These are phyloP conservation scores for Protosalanx chinensis DNA, from an alignment of 2,797 vertebrate genomes.

Conservation along the genomic window DNA sequence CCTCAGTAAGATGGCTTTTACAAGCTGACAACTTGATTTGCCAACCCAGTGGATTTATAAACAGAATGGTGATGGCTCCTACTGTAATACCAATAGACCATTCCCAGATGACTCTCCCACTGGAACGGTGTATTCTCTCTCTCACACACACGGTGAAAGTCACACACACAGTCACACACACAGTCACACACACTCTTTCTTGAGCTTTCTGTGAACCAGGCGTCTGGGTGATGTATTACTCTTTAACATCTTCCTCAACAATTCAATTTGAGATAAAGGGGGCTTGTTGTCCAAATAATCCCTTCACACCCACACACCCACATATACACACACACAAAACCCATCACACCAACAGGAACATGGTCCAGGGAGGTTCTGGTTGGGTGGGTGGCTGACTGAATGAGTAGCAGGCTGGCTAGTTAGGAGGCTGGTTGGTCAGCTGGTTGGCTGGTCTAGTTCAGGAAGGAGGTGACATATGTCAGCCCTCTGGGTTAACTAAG, in stretches of 20 bases:
- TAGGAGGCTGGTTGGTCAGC: constrained; percentile 8
- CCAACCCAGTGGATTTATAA: constrained; percentile 59
- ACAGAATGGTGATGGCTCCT: constrained; percentile 29
- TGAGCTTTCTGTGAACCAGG: too few species aligned
- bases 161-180: background rate
- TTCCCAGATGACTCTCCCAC: constrained; percentile 37
- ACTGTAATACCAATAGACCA: constrained; percentile 38
- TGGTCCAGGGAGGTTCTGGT: constrained; percentile 24
- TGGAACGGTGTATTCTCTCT: constrained; percentile 46
- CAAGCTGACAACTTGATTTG: constrained; percentile 67
- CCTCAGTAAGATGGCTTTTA: constrained; percentile 48
- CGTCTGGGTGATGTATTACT: constrained; percentile 68
- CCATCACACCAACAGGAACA: constrained; percentile 66
- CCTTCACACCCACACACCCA: constrained; percentile 18
- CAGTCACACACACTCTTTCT: background rate
- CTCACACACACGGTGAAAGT: constrained; percentile 11
- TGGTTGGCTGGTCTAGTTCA: too few species aligned
- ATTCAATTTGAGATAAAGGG: constrained; percentile 73
- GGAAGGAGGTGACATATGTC: too few species aligned
- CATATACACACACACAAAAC: constrained; percentile 25
- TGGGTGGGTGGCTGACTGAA: background rate
- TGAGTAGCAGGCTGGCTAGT: too few species aligned
- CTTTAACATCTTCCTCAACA: constrained; percentile 69
- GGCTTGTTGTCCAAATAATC: constrained; percentile 53
- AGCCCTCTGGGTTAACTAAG: too few species aligned